These are phyloP conservation scores for Corynorhinus townsendii DNA, from an alignment of 2,113 vertebrate species.

Conservation along the genomic window DNA sequence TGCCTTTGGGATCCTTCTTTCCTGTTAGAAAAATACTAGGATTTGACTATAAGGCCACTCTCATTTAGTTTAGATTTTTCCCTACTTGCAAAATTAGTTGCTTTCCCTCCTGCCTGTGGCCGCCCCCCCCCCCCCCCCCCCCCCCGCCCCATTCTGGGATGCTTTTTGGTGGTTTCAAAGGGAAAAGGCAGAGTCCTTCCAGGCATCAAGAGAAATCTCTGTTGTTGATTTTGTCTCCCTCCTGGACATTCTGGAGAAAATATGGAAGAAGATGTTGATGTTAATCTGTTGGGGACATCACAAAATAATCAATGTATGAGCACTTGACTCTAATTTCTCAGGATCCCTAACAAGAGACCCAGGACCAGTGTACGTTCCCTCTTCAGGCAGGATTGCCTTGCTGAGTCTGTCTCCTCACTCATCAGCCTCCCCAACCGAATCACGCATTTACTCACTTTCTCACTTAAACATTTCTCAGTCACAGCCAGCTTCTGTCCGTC, in stretches of 20 bases:
- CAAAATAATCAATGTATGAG: not conserved
- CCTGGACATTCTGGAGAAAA: not conserved
- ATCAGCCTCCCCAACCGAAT: fast-evolving
- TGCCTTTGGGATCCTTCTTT: not conserved
- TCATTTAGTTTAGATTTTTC: not conserved
- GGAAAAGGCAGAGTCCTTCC: not conserved
- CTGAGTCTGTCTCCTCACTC: not conserved
- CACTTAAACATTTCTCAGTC: not conserved
- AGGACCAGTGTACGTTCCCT: not conserved
- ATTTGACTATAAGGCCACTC: not conserved
- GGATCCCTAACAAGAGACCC: not conserved
- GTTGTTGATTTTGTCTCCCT: not conserved
- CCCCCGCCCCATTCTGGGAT: not conserved
- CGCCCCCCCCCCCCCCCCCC: fast-evolving
- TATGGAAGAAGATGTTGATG: not conserved
- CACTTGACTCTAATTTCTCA: not conserved
- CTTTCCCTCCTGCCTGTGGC: too few relatives aligned
- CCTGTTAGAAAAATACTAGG: not conserved
- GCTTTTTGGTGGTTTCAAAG: not conserved
- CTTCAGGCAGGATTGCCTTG: not conserved
- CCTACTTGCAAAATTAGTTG: not conserved
- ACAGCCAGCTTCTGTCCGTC: not conserved
- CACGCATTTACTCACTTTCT: not conserved
- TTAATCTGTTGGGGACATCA: not conserved
- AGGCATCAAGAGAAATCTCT: not conserved